Evolutionary conservation across 2,888 invertebrate genomes (phyloP).

Genomic region (Drosophila incognita): DNA sequence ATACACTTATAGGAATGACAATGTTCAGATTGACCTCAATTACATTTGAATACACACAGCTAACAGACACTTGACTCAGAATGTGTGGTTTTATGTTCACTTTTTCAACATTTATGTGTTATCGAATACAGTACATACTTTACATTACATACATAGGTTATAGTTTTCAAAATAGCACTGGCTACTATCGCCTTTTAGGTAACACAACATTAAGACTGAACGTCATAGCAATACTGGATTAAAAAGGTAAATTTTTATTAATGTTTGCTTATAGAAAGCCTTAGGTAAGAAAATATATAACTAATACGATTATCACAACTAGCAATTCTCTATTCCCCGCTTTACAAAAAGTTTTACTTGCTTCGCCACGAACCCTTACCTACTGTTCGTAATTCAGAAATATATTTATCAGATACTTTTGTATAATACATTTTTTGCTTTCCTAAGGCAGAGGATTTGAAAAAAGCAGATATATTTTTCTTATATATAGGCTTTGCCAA

Average conservation of each 20-base stretch:
- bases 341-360: conserved; percentile 7
- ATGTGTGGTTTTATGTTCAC: not conserved
- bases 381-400: not conserved
- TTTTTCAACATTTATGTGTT: not conserved
- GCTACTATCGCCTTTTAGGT: not conserved
- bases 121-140: not conserved
- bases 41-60: not conserved
- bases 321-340: not conserved
- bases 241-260: conserved; percentile 6
- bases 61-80: not conserved
- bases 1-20: conserved; percentile 10
- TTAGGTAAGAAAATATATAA: conserved; percentile 11
- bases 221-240: conserved; percentile 42
- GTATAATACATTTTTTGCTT: not conserved
- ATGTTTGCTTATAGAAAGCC: conserved; percentile 38
- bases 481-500: not conserved
- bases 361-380: not conserved
- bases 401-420: not conserved
- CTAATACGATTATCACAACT: conserved; percentile 52
- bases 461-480: not conserved
- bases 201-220: conserved; percentile 1
- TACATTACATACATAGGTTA: not conserved
- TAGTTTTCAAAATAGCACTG: not conserved
- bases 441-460: conserved; percentile 6
- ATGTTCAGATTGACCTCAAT: not conserved